phyloP scores from a whole-genome alignment of 37 sponge, comb jelly and placozoan species.

The Beroe forskalii region DNA sequence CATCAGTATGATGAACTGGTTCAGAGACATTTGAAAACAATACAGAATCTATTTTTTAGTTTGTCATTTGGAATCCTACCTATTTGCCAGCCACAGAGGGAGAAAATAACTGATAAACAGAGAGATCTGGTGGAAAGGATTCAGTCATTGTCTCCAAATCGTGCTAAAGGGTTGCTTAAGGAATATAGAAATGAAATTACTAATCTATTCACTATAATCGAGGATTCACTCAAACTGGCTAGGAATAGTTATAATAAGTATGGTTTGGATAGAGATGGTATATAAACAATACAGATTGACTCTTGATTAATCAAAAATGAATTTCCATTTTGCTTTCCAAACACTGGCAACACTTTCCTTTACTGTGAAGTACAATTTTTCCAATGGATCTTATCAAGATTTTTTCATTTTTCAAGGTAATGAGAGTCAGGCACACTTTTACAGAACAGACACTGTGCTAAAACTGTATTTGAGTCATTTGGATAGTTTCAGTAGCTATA shows the following conservation, averaged over 20 bases:
- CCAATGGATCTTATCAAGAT: not conserved
- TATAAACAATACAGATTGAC: not conserved
- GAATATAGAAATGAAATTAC: not conserved
- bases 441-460: not conserved
- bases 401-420: not conserved
- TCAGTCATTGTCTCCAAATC: not conserved
- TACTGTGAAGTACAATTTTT: not conserved
- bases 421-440: not conserved
- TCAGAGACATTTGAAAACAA: not conserved
- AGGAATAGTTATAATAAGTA: not conserved
- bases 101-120: not conserved
- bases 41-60: slow-evolving; percentile 17
- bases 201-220: not conserved
- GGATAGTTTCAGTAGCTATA: not conserved
- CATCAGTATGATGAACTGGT: not conserved
- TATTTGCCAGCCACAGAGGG: not conserved
- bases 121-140: not conserved
- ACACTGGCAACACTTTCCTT: not conserved
- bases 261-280: not conserved
- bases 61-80: slow-evolving; percentile 25
- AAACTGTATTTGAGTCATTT: not conserved
- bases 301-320: not conserved
- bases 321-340: not conserved
- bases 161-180: not conserved
- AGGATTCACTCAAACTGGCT: not conserved